Evolutionary conservation across 2,113 vertebrate species (phyloP).

Genomic region (Mus spicilegus): DNA sequence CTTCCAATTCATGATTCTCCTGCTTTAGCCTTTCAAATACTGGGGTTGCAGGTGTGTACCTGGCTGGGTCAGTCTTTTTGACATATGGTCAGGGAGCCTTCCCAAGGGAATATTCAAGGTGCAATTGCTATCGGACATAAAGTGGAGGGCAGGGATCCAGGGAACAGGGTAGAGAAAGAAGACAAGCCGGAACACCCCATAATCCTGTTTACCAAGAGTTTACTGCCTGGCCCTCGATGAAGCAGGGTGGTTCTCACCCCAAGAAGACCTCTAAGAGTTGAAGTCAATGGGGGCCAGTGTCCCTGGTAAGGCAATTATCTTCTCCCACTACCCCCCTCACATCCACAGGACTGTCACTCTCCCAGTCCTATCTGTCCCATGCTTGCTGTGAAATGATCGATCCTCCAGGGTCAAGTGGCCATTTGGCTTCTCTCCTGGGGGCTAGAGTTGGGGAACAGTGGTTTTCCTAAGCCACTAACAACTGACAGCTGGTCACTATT

Average conservation of each 20-base stretch:
- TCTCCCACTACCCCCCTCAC: not conserved
- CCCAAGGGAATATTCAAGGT: no score
- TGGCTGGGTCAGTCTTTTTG: not conserved
- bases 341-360: not conserved
- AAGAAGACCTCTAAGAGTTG: not conserved
- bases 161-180: not conserved
- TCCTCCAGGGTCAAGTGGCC: not conserved
- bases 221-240: not conserved
- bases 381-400: not conserved
- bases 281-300: not conserved
- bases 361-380: not conserved
- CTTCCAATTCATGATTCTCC: not conserved
- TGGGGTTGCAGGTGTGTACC: not conserved
- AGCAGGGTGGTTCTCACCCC: not conserved
- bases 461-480: conserved; percentile 60
- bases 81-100: not conserved
- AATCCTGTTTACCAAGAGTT: not conserved
- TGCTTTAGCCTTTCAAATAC: not conserved
- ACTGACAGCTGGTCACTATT: conserved; percentile 71
- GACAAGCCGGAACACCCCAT: not conserved
- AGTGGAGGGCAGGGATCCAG: not conserved
- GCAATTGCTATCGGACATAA: not conserved
- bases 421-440: not conserved
- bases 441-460: not conserved
- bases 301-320: not conserved